Evolutionary conservation across 2,113 vertebrate species (phyloP), one percentile per base, ranked within the genome.

Genomic region (Microcebus jonahi): DNA sequence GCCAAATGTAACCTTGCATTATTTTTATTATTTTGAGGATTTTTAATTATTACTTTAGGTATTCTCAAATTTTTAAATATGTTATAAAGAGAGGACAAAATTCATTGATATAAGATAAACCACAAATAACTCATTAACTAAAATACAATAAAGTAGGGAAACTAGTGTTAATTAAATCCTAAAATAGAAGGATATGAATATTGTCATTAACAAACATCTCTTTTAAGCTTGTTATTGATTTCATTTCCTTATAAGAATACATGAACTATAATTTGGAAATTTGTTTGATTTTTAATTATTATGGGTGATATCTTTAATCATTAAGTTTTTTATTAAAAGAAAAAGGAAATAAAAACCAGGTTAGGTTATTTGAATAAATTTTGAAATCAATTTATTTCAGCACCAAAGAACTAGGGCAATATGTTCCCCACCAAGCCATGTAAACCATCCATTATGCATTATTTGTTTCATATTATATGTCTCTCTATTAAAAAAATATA

Each of bases 371-470:
- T 90, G 7, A 20, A 80, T 92, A 42, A 59, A 39, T 31, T 92
- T 95, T 88, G 42, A 96, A 96, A 82, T 94, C 17, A 36, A 9
- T 67, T 88, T 57, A 75, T 81, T 82, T 84, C 7, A 91, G 14
- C 45, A 93, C 29, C 23, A 75, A 70, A 11, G 3, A 9, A 88
- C 80, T 17, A 70, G 6, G 6, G 6, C 1, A 8, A 1, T 11
- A 53, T 63, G 76, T 36, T 67, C 14, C 25, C 67, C 27, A 73
- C 1, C 27, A 87, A 55, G 36, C 1, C n/a, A 87, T 45, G 4
- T 59, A 53, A 91, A 4, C 4, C 5, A 61, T 91, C 48, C 18
- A 63, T 2, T 70, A 29, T 6, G 11, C 2, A 57, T 50, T 75
- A 57, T 14, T 92, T 61, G 3, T 84, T 91, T 93, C 42, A 17